Evolutionary conservation across 2,113 vertebrate species (phyloP), one percentile per base, ranked within the genome.

Genomic region (Murina feae): DNA sequence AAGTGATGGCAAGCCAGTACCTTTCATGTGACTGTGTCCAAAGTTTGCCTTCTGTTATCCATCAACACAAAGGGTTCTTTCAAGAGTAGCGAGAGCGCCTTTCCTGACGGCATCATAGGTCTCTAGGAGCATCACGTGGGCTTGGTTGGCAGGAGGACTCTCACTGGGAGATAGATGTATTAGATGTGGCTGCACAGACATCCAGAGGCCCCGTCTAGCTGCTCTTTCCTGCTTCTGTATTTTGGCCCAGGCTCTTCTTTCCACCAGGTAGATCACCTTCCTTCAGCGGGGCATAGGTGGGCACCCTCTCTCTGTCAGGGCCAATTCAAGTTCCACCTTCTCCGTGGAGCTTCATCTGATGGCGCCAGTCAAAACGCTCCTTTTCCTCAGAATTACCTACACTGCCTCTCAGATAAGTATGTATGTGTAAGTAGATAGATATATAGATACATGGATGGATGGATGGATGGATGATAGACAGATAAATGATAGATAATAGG

Each of bases 11-110:
- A 74, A 93, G 76, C 68, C 87, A 86, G 25, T 16, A 84, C 86
- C 86, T 65, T 95, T 86, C 74, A n/a, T 66, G 71, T 96, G 89
- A 66, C 72, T 58, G 11, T 79, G 53, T 72, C 96, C 30, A 0
- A 80, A 88, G 63, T 86, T 89, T 86, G 6, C 95, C 89, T 85
- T 49, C 39, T 4, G 10, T 90, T 82, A 66, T 55, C 32, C 8
- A 6, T 90, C 72, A 83, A 53, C 75, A 9, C 68, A 89, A 86
- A 25, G 28, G 44, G 13, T 47, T 58, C 47, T 63, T 78, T 76
- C 49, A 71, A 89, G 32, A 69, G n/a, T 0, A 37, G 55, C 9
- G 32, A 91, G 91, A 49, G 75, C 35, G 1, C 3, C 37, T 84
- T 72, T 3, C 83, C 18, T 78, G 47, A 0, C 0, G 16, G 58